A percentile compares a stretch with the other conserved stretches of the same genome.
These are phyloP conservation scores for Xiphydria camelus DNA, from an alignment of 2,888 invertebrate genomes.

Conservation along the genomic window DNA sequence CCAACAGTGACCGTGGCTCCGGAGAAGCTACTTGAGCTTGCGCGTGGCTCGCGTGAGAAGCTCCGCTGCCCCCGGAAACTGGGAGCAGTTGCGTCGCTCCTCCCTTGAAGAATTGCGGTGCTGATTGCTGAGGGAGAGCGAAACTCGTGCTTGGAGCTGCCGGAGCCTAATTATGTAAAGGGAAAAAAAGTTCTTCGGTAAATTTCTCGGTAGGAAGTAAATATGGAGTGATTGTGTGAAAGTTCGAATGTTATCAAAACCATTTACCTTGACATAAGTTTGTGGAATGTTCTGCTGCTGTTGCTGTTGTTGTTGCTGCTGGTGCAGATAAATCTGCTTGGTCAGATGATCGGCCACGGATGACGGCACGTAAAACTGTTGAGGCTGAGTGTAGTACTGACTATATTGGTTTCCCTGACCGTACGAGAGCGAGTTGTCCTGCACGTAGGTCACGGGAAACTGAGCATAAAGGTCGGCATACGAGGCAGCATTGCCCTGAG, in stretches of 20 bases:
- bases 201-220: background rate
- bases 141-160: constrained; percentile 30
- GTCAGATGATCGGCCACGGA: constrained; percentile 31
- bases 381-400: constrained; percentile 27
- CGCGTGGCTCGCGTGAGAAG: constrained; percentile 33
- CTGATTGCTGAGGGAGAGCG: constrained; percentile 38
- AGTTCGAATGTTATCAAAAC: background rate
- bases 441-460: constrained; percentile 37
- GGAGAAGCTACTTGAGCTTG: background rate
- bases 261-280: constrained; percentile 38
- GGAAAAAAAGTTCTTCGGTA: background rate
- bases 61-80: constrained; percentile 29
- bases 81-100: constrained; percentile 28
- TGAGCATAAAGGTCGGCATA: constrained; percentile 35
- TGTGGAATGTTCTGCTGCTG: constrained; percentile 25
- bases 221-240: background rate
- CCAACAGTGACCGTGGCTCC: constrained; percentile 59
- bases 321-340: constrained; percentile 10
- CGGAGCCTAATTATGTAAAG: constrained; percentile 24
- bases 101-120: constrained; percentile 41
- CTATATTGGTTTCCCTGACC: constrained; percentile 28
- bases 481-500: constrained; percentile 29
- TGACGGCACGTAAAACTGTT: constrained; percentile 27
- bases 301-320: constrained; percentile 13
- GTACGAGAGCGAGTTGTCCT: constrained; percentile 37